These are phyloP conservation scores for Morphnarchus princeps DNA, from an alignment of 2,113 vertebrate genomes.

Conservation along the genomic window DNA sequence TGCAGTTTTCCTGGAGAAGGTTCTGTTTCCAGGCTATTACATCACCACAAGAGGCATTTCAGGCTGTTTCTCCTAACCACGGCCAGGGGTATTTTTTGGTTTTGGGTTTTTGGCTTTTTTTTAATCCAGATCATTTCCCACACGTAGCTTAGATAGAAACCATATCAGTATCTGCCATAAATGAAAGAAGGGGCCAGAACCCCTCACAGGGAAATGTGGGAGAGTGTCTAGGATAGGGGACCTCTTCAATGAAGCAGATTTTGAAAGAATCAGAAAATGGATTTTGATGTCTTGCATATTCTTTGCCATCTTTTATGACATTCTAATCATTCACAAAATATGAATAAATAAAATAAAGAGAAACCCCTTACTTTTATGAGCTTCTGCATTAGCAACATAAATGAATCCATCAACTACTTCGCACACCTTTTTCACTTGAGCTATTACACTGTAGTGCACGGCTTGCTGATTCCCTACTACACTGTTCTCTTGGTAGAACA, in stretches of 20 bases:
- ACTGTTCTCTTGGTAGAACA: slow-evolving; percentile 77
- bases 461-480: slow-evolving; percentile 58
- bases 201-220: not conserved
- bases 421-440: slow-evolving; percentile 88
- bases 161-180: not conserved
- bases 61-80: not conserved
- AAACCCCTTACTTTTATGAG: slow-evolving; percentile 74
- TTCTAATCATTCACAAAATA: not conserved
- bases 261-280: not conserved
- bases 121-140: not conserved
- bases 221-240: not conserved
- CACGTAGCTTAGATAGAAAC: not conserved
- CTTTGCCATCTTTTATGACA: not conserved
- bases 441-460: slow-evolving; percentile 75
- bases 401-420: slow-evolving; percentile 90
- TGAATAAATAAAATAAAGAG: not conserved
- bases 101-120: not conserved
- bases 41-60: not conserved
- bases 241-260: not conserved
- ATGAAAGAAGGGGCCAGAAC: not conserved
- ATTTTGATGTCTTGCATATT: not conserved
- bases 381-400: slow-evolving; percentile 91
- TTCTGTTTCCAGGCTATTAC: not conserved
- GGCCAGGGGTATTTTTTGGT: not conserved
- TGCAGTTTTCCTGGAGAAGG: not conserved